These are phyloP conservation scores for Potorous gilbertii DNA, from an alignment of 2,797 vertebrate genomes.

Conservation along the genomic window DNA sequence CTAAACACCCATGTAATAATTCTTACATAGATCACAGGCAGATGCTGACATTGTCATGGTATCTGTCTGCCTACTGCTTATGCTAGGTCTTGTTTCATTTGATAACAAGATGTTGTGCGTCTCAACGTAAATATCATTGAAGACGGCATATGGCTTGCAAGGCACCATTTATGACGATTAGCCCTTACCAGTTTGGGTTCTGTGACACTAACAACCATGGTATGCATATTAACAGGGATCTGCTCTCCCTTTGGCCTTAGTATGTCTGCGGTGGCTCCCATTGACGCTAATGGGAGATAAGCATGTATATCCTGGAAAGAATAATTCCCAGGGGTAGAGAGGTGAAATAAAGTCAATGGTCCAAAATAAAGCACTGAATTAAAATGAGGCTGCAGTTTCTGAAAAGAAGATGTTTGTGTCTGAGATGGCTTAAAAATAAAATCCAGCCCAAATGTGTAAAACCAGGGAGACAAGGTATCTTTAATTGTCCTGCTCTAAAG, in stretches of 20 bases:
- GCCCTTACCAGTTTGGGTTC: background rate
- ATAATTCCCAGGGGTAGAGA: background rate
- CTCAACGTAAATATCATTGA: background rate
- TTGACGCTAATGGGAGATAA: background rate
- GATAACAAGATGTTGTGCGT: slow-evolving; percentile 42
- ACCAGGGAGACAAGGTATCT: background rate
- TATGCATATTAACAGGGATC: background rate
- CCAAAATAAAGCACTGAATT: background rate
- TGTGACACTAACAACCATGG: accelerated
- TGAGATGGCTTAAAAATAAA: slow-evolving; percentile 41
- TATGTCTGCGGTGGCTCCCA: background rate
- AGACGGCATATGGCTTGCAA: slow-evolving; percentile 26
- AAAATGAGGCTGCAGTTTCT: slow-evolving; percentile 42
- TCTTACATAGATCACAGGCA: background rate
- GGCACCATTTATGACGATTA: background rate
- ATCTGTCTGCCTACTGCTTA: background rate
- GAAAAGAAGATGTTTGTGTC: slow-evolving; percentile 3
- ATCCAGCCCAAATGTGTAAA: slow-evolving; percentile 39
- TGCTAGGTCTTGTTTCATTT: slow-evolving; percentile 31
- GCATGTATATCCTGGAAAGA: background rate
- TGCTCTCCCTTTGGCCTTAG: background rate
- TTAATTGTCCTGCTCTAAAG: background rate
- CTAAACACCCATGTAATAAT: background rate
- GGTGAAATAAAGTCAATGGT: background rate
- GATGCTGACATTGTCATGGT: accelerated